phyloP scores from a whole-genome alignment of 2,888 invertebrate species.

The Electrophaes corylata region DNA sequence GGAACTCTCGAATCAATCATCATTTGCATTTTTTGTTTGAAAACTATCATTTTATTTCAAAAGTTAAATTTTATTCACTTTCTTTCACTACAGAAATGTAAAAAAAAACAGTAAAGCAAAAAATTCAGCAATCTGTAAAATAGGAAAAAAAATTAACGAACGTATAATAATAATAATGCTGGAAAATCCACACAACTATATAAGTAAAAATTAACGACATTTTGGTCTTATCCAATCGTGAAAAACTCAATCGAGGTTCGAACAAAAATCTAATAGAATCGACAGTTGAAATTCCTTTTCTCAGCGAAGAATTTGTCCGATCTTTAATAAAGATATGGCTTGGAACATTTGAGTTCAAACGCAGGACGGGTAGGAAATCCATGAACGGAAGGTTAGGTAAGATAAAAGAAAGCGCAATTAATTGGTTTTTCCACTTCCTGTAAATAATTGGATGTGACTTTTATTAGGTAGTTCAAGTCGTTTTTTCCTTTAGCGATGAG shows the following conservation, averaged over 20 bases:
- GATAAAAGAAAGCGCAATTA: conserved; percentile 25
- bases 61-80: neutral
- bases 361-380: conserved; percentile 22
- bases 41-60: neutral
- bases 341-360: conserved; percentile 23
- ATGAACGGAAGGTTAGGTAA: conserved; percentile 13
- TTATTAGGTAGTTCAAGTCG: neutral
- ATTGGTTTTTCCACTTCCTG: conserved; percentile 22
- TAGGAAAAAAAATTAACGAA: neutral
- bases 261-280: conserved; percentile 44
- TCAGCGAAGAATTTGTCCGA: conserved; percentile 26
- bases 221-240: conserved; percentile 22
- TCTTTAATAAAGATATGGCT: conserved; percentile 31
- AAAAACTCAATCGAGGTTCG: conserved; percentile 37
- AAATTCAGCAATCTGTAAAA: neutral
- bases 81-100: too few species aligned
- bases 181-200: too few species aligned
- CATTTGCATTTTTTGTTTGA: conserved; percentile 5
- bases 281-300: conserved; percentile 27
- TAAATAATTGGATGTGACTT: conserved; percentile 16
- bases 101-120: neutral
- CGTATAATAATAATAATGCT: too few species aligned
- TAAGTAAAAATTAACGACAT: conserved; percentile 1
- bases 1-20: conserved; percentile 46
- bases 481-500: neutral